Conservation (phyloP, 2,797 vertebrate genomes). For the Poliocrania exsul region DNA sequence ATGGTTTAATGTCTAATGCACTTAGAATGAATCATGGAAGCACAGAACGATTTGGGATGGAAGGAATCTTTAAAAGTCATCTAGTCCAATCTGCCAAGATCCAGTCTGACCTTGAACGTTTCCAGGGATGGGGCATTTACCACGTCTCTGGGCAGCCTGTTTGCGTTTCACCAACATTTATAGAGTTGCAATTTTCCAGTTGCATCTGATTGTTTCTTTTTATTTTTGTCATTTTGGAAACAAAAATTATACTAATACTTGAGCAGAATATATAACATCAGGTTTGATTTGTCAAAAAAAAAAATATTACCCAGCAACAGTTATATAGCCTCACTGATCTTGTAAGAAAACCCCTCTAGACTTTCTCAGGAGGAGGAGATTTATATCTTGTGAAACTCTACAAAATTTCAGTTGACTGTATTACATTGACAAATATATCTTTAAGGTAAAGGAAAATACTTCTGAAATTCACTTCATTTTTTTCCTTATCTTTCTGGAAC, state of each 20-base stretch:
- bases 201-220: neutral
- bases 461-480: neutral
- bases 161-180: neutral
- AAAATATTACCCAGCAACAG: neutral
- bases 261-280: neutral
- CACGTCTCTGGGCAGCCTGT: neutral
- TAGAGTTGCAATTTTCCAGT: neutral
- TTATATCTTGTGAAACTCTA: neutral
- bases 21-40: neutral
- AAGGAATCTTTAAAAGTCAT: neutral
- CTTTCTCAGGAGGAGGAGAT: fast-evolving
- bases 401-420: neutral
- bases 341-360: neutral
- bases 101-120: neutral
- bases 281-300: neutral
- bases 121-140: neutral
- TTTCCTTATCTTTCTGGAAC: neutral
- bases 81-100: neutral
- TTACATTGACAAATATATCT: neutral
- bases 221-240: neutral
- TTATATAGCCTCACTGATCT: neutral
- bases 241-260: neutral
- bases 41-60: neutral
- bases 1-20: neutral
- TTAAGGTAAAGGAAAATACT: neutral